Evolutionary conservation across 2,888 invertebrate species (phyloP), one percentile per base, ranked within the genome.

Genomic region (Meiosimyza platycephala): DNA sequence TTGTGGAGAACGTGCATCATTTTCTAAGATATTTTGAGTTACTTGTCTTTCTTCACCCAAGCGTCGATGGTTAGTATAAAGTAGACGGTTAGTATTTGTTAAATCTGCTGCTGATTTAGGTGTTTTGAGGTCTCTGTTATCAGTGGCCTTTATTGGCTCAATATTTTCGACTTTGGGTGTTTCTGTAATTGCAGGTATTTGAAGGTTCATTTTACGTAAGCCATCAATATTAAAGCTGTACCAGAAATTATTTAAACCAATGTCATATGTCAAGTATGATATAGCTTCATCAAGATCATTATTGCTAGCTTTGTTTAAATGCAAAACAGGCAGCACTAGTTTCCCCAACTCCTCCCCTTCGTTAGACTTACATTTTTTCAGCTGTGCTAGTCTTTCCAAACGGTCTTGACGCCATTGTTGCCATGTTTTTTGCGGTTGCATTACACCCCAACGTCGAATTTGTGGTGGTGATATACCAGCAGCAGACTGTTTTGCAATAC

Each of bases 181-280:
- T 7, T 40, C 9, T 40, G 40, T 40, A 7, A 6, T 40, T 40
- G 40, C 9, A 9, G 40, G 40, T 40, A 40, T 40, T 9, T 40
- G 9, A 40, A 64, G 13, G 51, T 51, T 7, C 54, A 70, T 54
- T n/a, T 18, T 1, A 15, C 51, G 18, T 3, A 70, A 13, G 18
- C 40, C 12, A 5, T 57, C 33, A n/a, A 54, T 52, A 6, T 11
- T 54, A 47, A 62, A 54, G 48, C 54, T 63, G 47, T 70, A 70
- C 70, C 70, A 70, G 62, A 63, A 70, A 47, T 70, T 70, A 16
- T 63, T 70, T 6, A 70, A 62, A 11, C 70, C 70, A 6, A 40
- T n/a, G n/a, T 70, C 70, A 6, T 70, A n/a, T 2, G 70, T 70
- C 18, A 70, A 40, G 7, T 70, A 70, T 11, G 70, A 52, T 15